Conservation (phyloP, 2,888 invertebrate genomes). For the Notodonta dromedarius region DNA sequence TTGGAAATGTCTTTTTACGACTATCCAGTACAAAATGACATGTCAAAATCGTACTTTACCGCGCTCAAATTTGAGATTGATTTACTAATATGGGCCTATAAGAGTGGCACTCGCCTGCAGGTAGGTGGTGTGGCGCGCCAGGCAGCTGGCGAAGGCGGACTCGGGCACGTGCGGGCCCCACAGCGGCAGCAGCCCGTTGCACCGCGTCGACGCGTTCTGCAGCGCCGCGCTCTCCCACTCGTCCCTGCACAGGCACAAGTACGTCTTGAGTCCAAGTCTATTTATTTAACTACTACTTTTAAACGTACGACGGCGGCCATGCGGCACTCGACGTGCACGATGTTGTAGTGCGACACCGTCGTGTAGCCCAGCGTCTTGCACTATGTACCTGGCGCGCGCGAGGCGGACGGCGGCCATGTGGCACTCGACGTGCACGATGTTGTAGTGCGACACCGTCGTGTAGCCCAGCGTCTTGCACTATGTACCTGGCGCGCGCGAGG, state of each 20-base stretch:
- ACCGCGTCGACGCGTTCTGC: conserved; percentile 98
- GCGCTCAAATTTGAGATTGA: too few species aligned
- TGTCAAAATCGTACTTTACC: too few species aligned
- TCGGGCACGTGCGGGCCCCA: conserved; percentile 98
- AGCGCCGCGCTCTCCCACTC: conserved; percentile 99
- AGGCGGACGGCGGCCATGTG: conserved; percentile 97
- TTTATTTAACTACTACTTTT: too few species aligned
- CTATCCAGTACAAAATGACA: too few species aligned
- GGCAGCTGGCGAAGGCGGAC: conserved; percentile 95
- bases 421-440: conserved; percentile 99
- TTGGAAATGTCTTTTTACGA: too few species aligned
- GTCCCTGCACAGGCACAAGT: conserved; percentile 83
- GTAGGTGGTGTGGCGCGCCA: conserved; percentile 96
- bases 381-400: conserved; percentile 71
- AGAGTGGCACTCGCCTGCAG: conserved; percentile 80
- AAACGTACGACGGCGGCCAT: conserved; percentile 91
- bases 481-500: conserved; percentile 79
- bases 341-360: conserved; percentile 99
- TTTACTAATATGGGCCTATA: too few species aligned
- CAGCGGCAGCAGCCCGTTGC: conserved; percentile 97
- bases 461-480: conserved; percentile 93
- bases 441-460: conserved; percentile 98
- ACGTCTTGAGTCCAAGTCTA: too few species aligned
- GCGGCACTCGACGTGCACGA: conserved; percentile 99
- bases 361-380: conserved; percentile 95